Conservation (phyloP, 2,888 invertebrate species). For the Trichogramma dendrolimi region DNA sequence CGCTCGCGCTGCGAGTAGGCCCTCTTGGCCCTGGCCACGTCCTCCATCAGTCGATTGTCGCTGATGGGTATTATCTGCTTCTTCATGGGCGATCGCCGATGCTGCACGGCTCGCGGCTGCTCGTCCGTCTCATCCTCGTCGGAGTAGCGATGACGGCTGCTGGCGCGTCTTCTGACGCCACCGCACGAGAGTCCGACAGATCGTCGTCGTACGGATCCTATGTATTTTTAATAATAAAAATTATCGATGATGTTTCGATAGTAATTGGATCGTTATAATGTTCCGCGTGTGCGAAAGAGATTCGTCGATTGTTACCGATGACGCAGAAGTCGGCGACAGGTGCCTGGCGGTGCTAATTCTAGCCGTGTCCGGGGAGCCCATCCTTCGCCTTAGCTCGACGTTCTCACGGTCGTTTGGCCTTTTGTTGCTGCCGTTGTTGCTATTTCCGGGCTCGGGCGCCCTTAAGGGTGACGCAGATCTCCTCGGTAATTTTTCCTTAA, state of each 20-base stretch:
- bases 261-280: background rate
- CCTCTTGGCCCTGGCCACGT: constrained; percentile 35
- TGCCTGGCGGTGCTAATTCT: constrained; percentile 3
- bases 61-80: constrained; percentile 47
- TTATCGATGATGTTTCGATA: background rate
- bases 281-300: background rate
- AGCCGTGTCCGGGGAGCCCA: constrained; percentile 19
- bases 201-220: background rate
- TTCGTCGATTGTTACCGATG: background rate
- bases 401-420: background rate
- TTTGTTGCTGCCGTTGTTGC: no score
- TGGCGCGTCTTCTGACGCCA: constrained; percentile 9
- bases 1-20: constrained; percentile 36
- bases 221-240: background rate
- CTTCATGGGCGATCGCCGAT: constrained; percentile 30
- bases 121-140: constrained; percentile 29
- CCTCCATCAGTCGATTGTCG: constrained; percentile 30
- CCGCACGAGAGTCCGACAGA: constrained; percentile 6
- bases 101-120: constrained; percentile 1
- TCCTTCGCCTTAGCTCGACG: constrained; percentile 15
- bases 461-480: background rate
- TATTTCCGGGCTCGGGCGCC: no score
- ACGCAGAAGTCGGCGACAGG: constrained; percentile 1
- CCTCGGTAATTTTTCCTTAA: background rate
- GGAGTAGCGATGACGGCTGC: constrained; percentile 26